phyloP scores from a whole-genome alignment of 2,797 vertebrate genomes.

The Trichosurus vulpecula region DNA sequence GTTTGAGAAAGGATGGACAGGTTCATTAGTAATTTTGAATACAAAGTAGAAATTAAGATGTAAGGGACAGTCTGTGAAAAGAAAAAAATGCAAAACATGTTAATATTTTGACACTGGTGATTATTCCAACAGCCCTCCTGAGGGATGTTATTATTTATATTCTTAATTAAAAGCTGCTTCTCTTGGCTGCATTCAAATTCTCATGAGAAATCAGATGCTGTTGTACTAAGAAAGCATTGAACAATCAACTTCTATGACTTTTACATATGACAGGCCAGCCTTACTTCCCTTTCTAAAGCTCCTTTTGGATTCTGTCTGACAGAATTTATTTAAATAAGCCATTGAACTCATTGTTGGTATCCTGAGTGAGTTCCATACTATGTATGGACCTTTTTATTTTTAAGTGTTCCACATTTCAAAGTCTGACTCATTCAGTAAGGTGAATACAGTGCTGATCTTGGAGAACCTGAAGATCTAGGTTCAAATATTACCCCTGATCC shows the following conservation, averaged over 20 bases:
- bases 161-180: constrained; percentile 75
- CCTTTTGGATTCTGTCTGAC: neutral
- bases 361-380: neutral
- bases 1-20: neutral
- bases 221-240: constrained; percentile 31
- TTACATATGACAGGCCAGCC: neutral
- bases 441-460: neutral
- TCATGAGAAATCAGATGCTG: constrained; percentile 52
- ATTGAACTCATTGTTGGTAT: neutral
- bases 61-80: constrained; percentile 24
- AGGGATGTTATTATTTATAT: constrained; percentile 72
- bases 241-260: neutral
- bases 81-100: constrained; percentile 49
- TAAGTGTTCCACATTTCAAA: neutral
- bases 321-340: neutral
- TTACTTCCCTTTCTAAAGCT: neutral
- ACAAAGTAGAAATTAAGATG: constrained; percentile 23
- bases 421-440: neutral
- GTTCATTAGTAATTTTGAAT: constrained; percentile 15
- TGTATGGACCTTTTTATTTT: neutral
- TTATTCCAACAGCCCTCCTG: constrained; percentile 63
- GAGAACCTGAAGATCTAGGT: neutral
- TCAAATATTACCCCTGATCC: neutral
- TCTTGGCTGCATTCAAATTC: constrained; percentile 34
- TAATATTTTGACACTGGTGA: constrained; percentile 63